A percentile compares a stretch with the other conserved stretches of the same genome.
Evolutionary conservation across 2,113 vertebrate species (phyloP).

Genomic region (Callipepla squamata): DNA sequence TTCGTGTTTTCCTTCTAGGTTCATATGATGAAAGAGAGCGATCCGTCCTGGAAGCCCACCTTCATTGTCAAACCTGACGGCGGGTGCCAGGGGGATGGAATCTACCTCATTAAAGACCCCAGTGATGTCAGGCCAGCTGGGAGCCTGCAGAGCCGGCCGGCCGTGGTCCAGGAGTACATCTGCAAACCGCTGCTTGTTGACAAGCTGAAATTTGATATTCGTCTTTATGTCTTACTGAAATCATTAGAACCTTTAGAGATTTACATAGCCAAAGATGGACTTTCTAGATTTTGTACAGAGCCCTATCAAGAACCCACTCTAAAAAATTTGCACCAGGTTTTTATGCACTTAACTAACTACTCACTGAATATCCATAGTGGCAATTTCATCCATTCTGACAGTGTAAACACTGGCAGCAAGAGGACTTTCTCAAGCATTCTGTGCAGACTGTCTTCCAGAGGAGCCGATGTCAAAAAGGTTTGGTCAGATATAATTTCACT

Average conservation of each 20-base stretch:
- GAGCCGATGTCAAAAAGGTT: constrained; percentile 92
- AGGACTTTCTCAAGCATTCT: constrained; percentile 95
- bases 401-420: constrained; percentile 92
- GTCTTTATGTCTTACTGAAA: constrained; percentile 93
- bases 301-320: constrained; percentile 93
- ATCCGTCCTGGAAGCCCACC: constrained; percentile 85
- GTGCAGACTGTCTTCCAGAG: constrained; percentile 87
- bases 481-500: constrained; percentile 97
- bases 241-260: constrained; percentile 95
- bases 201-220: constrained; percentile 97
- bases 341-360: constrained; percentile 99
- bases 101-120: constrained; percentile 97
- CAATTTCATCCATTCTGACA: constrained; percentile 95
- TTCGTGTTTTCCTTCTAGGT: constrained; percentile 76
- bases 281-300: constrained; percentile 96
- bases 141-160: constrained; percentile 84
- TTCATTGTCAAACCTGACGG: constrained; percentile 97
- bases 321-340: constrained; percentile 93
- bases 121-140: constrained; percentile 82
- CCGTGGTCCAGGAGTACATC: constrained; percentile 96
- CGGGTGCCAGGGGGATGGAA: constrained; percentile 96
- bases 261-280: constrained; percentile 96
- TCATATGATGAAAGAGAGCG: constrained; percentile 83
- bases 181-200: constrained; percentile 92
- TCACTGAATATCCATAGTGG: constrained; percentile 94